Base-by-base conservation (phyloP, 2,888 invertebrate genomes). In the Pseudococcus jackbeardsleyi region DNA sequence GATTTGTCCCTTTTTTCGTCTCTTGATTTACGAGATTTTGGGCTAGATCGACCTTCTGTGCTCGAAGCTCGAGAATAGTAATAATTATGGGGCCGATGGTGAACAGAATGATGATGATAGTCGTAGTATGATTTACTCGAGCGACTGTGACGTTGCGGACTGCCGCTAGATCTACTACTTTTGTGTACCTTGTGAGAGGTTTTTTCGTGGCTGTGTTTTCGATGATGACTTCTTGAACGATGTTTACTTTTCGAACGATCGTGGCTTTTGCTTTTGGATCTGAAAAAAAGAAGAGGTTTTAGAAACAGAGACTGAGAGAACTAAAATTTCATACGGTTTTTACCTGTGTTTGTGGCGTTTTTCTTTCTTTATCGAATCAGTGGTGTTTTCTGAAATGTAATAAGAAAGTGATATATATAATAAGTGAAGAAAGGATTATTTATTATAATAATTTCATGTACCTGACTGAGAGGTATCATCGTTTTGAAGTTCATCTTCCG, bases 241-340 rank as follows among this genome's bases (percentile, higher is more conserved):
- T 72, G 87, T 33, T 87, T 87, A 2, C 54, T 87, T 48, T 54
- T 54, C 5, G 77, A 50, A 22, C 54, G 77, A 26, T 79, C 79
- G 39, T 50, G 33, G 33, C 82, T 82, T 87, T 79, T 87, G 8
- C 87, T 87, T 87, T 79, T 87, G 2, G 50, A 79, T 50, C 87
- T 87, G 54, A 12, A 79, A 79, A 39, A 2, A 42, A n/a, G 12
- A 19, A 22, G 7, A 7, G 7, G 64, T 64, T 72, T 19, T 26
- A 33, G 33, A 26, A 64, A 12, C 22, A 5, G 77, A 5, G 77
- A 79, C 3, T 33, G 26, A 33, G 26, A 33, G 26, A 79, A 79
- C 1, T 42, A 17, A 26, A 33, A 33, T 33, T 33, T 0, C n/a
- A 79, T 79, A 17, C 39, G 12, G n/a, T 42, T 42, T 1, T 72